A percentile compares a stretch with the other conserved stretches of the same genome.
phyloP scores from a whole-genome alignment of 2,888 invertebrate genomes.

The Campoplex capitator region DNA sequence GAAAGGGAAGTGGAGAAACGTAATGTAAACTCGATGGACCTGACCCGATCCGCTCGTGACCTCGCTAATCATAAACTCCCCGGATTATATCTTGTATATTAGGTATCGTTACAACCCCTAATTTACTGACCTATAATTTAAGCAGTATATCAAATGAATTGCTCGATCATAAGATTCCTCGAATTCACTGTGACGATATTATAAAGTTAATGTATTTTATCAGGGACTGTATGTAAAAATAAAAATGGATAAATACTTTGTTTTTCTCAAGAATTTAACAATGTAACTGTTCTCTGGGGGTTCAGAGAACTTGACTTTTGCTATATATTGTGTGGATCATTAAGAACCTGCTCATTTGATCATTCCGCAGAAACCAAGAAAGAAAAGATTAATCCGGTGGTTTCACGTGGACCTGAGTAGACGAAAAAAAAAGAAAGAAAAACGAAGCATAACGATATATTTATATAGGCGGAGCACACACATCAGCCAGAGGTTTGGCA shows the following conservation, averaged over 20 bases:
- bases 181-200: not conserved
- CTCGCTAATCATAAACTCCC: conserved; percentile 60
- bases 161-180: not conserved
- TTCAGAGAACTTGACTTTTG: not conserved
- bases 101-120: conserved; percentile 12
- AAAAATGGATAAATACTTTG: not conserved
- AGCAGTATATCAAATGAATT: not conserved
- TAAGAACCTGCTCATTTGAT: not conserved
- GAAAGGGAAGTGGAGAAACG: conserved; percentile 27
- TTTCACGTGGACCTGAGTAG: conserved; percentile 24
- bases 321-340: not conserved
- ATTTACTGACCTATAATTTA: conserved; percentile 5
- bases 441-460: conserved; percentile 15
- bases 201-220: not conserved
- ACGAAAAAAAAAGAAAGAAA: conserved; percentile 13
- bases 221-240: not conserved
- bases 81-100: conserved; percentile 54
- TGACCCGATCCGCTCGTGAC: conserved; percentile 58
- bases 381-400: conserved; percentile 18
- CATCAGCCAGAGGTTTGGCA: conserved; percentile 67
- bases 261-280: not conserved
- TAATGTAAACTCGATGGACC: conserved; percentile 61
- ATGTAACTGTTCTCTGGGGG: not conserved
- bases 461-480: conserved; percentile 6
- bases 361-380: not conserved